Evolutionary conservation across 53 echinoderm and acorn worm species (phyloP), one percentile per base, ranked within the genome.

Genomic region (Actinopyga echinites): DNA sequence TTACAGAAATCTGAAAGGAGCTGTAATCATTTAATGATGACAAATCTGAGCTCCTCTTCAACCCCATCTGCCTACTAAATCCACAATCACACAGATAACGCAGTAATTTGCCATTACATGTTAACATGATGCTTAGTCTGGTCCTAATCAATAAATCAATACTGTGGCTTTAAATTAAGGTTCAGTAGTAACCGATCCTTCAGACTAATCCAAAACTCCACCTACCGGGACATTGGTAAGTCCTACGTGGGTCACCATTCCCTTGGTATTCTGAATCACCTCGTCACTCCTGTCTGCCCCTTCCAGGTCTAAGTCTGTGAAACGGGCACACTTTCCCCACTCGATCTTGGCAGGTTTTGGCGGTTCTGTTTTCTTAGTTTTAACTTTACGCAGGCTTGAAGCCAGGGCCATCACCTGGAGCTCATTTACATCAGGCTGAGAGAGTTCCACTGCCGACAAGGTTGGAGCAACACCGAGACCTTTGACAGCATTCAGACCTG

Each of bases 351-450:
- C 77, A 13, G 77, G 77, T 55, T 77, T 77, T 11, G 55, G 56
- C 13, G 56, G 28, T 31, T 77, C 77, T 17, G 45, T 21, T 30
- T 77, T 77, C 28, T 26, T 69, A 2, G 4, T 37, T 56, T 89
- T 84, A 22, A 92, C 85, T 74, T 90, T 87, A 55, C 89, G 94
- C 85, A 89, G 92, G 56, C 87, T 79, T 0, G 99, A 92, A 21
- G 94, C 94, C 36, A 91, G 95, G 0, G 99, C 91, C 99, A 99
- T 99, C 59, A 92, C 91, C 30, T 69, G 81, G 0, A 99, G 92
- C 60, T 99, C 99, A 24, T 99, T 94, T 20, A 99, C 99, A 57
- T 89, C 85, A 2, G 99, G 99, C 17, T 87, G 86, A 54, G 86
- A 78, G 28, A 99, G 86, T 40, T 99, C 91, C 5, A 86, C 49